Evolutionary conservation across 2,888 invertebrate species (phyloP), one percentile per base, ranked within the genome.

Genomic region (Candidula unifasciata): DNA sequence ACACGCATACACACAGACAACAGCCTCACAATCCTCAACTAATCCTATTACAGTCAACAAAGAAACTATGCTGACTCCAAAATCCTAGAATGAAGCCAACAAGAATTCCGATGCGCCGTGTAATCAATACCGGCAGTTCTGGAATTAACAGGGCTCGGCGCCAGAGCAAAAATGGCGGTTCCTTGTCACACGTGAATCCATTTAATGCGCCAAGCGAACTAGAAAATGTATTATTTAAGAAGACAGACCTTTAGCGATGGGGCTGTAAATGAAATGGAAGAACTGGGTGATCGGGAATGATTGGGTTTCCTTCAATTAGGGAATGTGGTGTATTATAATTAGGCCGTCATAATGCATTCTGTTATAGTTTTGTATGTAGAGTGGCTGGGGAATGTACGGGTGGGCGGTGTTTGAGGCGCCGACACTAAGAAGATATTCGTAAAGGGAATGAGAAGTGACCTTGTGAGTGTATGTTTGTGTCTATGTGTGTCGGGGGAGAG

Each of bases 231-330:
- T 64, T 76, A 76, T 60, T 54, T 35, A 57, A 37, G 60, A 37
- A 2, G 78, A n/a, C 35, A 64, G 64, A 52, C 64, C 78, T 64
- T 60, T 64, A 60, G 27, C 24, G 35, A 16, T 2, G 35, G 33
- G 2, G 64, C 16, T 78, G 64, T 37, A 60, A 78, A 78, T 78
- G n/a, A 76, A 76, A 76, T 76, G 76, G 35, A 66, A 52, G 69
- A 66, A 44, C 27, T 80, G 8, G 13, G 10, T 24, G 37, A 10
- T 35, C 64, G 44, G n/a, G 10, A 21, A 3, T 37, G 44, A 66
- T 64, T n/a, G 33, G 24, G 66, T 79, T 79, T 66, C 24, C n/a
- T n/a, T 76, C 54, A 76, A 57, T 76, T 54, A 57, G 33, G 76
- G 33, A 57, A 24, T 13, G 30, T 0, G 74, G n/a, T 30, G 21